phyloP scores from a whole-genome alignment of 2,888 invertebrate species.

The Antitype chi region DNA sequence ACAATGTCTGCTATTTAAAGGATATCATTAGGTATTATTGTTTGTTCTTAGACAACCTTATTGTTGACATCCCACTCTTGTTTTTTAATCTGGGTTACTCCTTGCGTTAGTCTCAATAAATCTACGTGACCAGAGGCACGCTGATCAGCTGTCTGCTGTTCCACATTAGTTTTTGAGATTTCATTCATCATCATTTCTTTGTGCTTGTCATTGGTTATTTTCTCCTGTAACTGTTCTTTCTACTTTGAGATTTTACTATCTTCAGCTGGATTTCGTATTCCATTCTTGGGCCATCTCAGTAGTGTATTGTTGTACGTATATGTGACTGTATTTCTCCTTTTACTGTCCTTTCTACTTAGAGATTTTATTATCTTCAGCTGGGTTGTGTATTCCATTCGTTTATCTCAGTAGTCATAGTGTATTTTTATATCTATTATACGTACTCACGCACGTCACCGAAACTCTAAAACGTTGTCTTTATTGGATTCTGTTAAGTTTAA shows the following conservation, averaged over 20 bases:
- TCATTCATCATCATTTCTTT: background rate
- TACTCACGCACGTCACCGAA: background rate
- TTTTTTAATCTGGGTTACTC: background rate
- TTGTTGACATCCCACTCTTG: conserved; percentile 15
- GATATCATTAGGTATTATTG: background rate
- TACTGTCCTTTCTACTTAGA: background rate
- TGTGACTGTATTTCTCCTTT: background rate
- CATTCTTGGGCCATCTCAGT: background rate
- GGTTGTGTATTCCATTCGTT: background rate
- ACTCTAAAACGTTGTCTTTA: background rate
- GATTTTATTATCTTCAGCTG: background rate
- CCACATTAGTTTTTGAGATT: background rate
- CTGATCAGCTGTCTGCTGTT: background rate
- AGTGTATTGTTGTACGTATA: background rate
- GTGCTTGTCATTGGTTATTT: background rate
- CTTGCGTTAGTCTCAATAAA: background rate
- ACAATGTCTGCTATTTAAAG: background rate
- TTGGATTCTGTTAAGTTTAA: background rate
- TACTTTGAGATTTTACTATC: background rate
- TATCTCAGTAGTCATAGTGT: background rate
- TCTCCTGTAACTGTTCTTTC: background rate
- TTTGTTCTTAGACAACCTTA: background rate
- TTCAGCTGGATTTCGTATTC: background rate
- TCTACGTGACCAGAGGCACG: conserved; percentile 35
- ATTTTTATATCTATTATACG: too few species aligned